Base-by-base conservation (phyloP, 2,797 vertebrate species). In the Okamejei kenojei region DNA sequence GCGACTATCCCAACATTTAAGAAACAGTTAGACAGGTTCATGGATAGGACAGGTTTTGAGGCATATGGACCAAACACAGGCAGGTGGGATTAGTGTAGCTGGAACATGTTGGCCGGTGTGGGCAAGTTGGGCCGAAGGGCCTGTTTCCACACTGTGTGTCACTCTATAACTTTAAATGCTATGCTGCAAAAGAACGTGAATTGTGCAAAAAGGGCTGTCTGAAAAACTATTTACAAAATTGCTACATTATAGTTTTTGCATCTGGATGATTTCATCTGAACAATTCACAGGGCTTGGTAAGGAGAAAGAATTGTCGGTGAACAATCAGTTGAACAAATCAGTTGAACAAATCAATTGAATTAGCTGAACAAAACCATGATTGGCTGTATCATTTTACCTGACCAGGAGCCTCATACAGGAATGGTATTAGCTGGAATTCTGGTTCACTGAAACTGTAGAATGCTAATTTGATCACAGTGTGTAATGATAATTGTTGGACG, bases 401-500 rank as follows among this genome's bases (percentile, higher is more conserved):
- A 63, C 96, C 96, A 90, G 96, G 96, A 93, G 96, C 97, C 0
- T 96, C 94, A 90, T 94, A 93, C 74, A 97, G 96, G 93, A 97
- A 96, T 90, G 76, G 94, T 76, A 97, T 76, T 63, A 97, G 92
- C 2, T 96, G 95, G 93, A 95, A 96, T 63, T 95, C 95, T 0
- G 96, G 93, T 90, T 98, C 98, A 93, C 96, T 97, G 88, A 97
- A 96, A 88, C 97, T 96, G 93, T 96, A 95, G 95, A 94, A 96
- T 0, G 96, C 96, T 21, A 95, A 94, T 94, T 96, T 96, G 94
- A 97, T 97, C 93, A 98, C 95, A 86, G 95, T 95, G 93, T 97
- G 97, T 65, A 98, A 94, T 5, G 97, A 98, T 1, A 93, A 94
- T 95, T 97, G 97, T 93, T 98, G 97, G 93, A 96, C 93, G 93